phyloP scores from a whole-genome alignment of 2,888 invertebrate species.

The Drosophila subsilvestris region DNA sequence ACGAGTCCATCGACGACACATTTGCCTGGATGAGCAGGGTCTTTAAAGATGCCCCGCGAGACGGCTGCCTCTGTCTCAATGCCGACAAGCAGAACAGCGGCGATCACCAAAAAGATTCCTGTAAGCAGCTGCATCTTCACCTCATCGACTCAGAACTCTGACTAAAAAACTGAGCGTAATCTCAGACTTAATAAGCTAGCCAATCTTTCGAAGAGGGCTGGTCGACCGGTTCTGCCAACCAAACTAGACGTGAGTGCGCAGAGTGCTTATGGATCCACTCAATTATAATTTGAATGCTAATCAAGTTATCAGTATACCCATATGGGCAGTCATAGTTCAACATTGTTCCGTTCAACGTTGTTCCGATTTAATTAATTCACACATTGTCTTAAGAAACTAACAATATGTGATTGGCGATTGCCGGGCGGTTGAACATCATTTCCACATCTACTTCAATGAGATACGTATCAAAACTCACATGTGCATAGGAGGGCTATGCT shows the following conservation, averaged over 20 bases:
- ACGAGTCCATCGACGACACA: constrained; percentile 53
- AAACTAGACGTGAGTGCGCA: neutral
- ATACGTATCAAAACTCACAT: constrained; percentile 50
- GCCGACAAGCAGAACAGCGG: neutral
- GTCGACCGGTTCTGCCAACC: neutral
- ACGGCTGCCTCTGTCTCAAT: constrained; percentile 37
- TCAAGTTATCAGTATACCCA: neutral
- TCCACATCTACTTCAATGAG: too few species aligned
- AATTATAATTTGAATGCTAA: neutral
- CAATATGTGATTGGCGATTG: too few species aligned
- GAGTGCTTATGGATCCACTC: neutral
- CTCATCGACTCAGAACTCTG: neutral
- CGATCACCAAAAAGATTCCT: constrained; percentile 1
- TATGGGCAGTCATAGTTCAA: too few species aligned
- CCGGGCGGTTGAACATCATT: too few species aligned
- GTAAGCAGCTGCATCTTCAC: constrained; percentile 41
- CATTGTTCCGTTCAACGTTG: too few species aligned
- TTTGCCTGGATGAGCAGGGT: constrained; percentile 65
- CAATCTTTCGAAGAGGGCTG: neutral
- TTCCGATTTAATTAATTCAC: too few species aligned
- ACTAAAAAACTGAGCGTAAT: constrained; percentile 13
- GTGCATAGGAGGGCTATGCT: constrained; percentile 55
- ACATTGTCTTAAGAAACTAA: too few species aligned
- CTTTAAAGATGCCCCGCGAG: constrained; percentile 31
- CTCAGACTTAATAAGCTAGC: too few species aligned